Evolutionary conservation across 2,113 vertebrate species (phyloP), one percentile per base, ranked within the genome.

Genomic region (Ariopsis seemanni): DNA sequence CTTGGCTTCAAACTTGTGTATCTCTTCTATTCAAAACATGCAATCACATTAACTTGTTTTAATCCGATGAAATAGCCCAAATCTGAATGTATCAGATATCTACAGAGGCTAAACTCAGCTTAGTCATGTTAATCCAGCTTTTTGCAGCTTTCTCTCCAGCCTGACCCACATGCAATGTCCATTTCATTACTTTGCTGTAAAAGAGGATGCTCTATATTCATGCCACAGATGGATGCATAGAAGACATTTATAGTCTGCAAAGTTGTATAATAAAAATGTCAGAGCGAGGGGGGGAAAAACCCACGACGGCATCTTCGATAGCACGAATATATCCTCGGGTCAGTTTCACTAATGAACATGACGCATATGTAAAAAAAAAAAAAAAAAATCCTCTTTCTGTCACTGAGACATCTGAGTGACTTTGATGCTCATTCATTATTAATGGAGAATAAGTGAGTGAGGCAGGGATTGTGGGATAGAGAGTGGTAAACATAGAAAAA

Each of bases 91-190:
- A 82, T 62, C 57, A 42, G 57, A 82, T 82, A 82, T 62, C 57
- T 78, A 17, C 75, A 78, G 30, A 60, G 79, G 79, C 79, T 82
- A 12, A 82, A 42, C 79, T 48, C 57, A 48, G 57, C 79, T 82
- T 82, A 82, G 57, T 82, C 79, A 60, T 62, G 57, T 82, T 82
- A 82, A 82, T 82, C 79, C 79, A 82, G 79, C 79, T 62, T 82
- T 62, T 42, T 60, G 79, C 53, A 81, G 78, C 30, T 60, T 58
- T 34, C 34, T 81, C 55, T 60, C 55, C 30, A 82, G 18, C 30
- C 79, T 82, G 79, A 82, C 79, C 79, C 57, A 82, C 18, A 82
- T 82, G 62, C 57, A 14, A 11, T 82, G 57, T 82, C 57, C 57
- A 82, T 82, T 82, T 82, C 58, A 82, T 82, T 82, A 82, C 57